Evolutionary conservation across 2,113 vertebrate genomes (phyloP).

Genomic region (Microcebus murinus): DNA sequence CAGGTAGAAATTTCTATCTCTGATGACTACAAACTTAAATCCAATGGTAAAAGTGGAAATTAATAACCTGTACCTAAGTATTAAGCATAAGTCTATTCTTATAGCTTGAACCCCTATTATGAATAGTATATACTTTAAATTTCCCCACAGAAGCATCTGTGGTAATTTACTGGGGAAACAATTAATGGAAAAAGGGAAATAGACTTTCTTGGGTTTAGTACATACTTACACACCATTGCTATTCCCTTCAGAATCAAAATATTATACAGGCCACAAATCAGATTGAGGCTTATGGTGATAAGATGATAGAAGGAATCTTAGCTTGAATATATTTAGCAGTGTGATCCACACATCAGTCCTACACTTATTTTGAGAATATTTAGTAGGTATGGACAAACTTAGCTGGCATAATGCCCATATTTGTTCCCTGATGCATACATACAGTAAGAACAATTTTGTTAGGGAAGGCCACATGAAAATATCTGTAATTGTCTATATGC

Average conservation of each 20-base stretch:
- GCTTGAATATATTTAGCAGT: neutral
- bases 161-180: neutral
- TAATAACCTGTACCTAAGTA: neutral
- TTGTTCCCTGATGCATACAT: neutral
- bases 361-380: neutral
- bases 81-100: neutral
- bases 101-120: accelerated
- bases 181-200: neutral
- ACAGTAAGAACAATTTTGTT: neutral
- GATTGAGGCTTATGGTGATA: neutral
- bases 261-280: neutral
- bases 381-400: neutral
- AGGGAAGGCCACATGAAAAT: neutral
- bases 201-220: neutral
- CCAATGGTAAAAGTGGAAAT: neutral
- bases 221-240: neutral
- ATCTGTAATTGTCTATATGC: neutral
- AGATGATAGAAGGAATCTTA: neutral
- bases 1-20: neutral
- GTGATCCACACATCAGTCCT: neutral
- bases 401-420: neutral
- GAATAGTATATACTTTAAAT: neutral
- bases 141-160: neutral
- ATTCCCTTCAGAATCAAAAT: neutral
- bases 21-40: neutral